A percentile compares a stretch with the other conserved stretches of the same genome.
phyloP scores from a whole-genome alignment of 2,113 vertebrate genomes.

The Alligator mississippiensis region DNA sequence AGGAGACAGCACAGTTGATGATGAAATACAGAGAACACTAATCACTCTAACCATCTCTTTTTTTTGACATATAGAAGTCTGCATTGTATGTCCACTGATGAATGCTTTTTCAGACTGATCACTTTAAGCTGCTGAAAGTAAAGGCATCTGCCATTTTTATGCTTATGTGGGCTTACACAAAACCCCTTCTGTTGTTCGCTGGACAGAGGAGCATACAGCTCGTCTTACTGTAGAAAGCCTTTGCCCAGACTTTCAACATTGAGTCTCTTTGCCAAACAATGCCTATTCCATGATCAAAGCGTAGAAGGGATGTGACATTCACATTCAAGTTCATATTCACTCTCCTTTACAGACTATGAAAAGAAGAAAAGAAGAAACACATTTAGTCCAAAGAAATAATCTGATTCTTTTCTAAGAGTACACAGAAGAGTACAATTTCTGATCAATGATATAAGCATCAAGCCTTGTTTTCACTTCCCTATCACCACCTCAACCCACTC shows the following conservation, averaged over 20 bases:
- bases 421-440: neutral
- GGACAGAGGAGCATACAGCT: constrained; percentile 84
- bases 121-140: constrained; percentile 74
- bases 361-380: neutral
- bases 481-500: fast-evolving
- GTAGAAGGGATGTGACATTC: constrained; percentile 76
- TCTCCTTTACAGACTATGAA: constrained; percentile 16
- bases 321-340: constrained; percentile 75
- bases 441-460: neutral
- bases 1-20: constrained; percentile 70
- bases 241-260: constrained; percentile 76
- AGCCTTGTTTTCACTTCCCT: neutral
- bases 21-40: constrained; percentile 56
- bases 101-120: constrained; percentile 70
- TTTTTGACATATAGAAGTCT: constrained; percentile 77
- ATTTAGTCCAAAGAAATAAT: constrained; percentile 14
- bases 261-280: constrained; percentile 80
- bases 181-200: constrained; percentile 83
- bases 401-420: constrained; percentile 20
- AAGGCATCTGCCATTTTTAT: constrained; percentile 78
- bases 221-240: constrained; percentile 74
- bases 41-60: constrained; percentile 76
- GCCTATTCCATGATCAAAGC: constrained; percentile 85
- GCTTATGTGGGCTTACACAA: constrained; percentile 82
- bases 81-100: constrained; percentile 73